These are phyloP conservation scores for Epicauta chinensis DNA, from an alignment of 1,140 invertebrate species.

Conservation along the genomic window DNA sequence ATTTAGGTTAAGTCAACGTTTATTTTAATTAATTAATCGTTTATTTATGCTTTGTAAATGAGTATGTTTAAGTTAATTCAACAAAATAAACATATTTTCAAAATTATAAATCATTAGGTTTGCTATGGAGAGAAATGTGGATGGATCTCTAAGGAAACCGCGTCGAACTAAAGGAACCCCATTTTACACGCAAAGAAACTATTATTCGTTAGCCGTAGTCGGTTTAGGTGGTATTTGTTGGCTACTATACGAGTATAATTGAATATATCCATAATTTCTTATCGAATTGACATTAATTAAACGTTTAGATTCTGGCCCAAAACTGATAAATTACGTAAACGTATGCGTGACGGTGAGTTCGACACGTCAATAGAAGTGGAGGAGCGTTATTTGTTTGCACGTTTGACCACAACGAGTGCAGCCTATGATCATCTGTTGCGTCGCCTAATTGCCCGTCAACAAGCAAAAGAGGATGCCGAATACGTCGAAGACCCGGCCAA, in stretches of 20 bases:
- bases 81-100: too few relatives aligned
- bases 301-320: conserved; percentile 21
- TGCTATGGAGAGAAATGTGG: conserved; percentile 38
- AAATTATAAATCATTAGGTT: too few relatives aligned
- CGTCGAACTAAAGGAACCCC: conserved; percentile 49
- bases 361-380: conserved; percentile 14
- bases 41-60: too few relatives aligned
- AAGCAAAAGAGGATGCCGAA: conserved; percentile 22
- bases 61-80: too few relatives aligned
- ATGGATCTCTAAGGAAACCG: conserved; percentile 43
- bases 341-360: conserved; percentile 18
- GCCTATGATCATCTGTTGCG: background rate
- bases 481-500: conserved; percentile 17
- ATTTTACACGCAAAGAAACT: conserved; percentile 42
- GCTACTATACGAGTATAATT: conserved; percentile 31
- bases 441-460: conserved; percentile 18
- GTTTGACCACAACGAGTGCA: background rate
- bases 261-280: background rate
- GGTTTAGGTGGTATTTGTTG: conserved; percentile 29
- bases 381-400: background rate
- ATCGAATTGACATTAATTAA: background rate
- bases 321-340: conserved; percentile 21
- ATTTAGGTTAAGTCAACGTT: conserved; percentile 7
- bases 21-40: too few relatives aligned
- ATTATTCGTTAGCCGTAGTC: conserved; percentile 32